A percentile compares a stretch with the other conserved stretches of the same genome.
Evolutionary conservation across 2,797 vertebrate species (phyloP).

Genomic region (Bryconaethiops microstoma): DNA sequence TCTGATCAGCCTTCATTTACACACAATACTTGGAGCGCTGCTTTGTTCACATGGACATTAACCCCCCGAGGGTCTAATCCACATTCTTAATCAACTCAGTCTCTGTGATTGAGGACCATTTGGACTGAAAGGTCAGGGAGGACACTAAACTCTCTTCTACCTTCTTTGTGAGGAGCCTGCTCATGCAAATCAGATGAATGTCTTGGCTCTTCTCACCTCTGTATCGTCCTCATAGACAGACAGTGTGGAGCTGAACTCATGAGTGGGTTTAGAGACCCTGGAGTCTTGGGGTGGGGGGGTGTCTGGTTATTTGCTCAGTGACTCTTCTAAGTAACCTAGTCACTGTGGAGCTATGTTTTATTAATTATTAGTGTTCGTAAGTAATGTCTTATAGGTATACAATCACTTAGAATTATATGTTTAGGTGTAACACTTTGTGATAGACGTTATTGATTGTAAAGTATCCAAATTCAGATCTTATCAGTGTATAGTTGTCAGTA

Average conservation of each 20-base stretch:
- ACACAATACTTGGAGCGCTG: slow-evolving; percentile 9
- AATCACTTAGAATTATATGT: too few relatives aligned
- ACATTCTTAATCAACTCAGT: slow-evolving; percentile 32
- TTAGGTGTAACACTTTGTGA: too few relatives aligned
- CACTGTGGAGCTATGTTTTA: too few relatives aligned
- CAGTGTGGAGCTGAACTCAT: neutral
- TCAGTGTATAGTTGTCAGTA: too few relatives aligned
- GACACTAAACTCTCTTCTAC: neutral
- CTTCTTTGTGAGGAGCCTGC: slow-evolving; percentile 11
- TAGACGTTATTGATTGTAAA: too few relatives aligned
- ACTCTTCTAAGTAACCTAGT: too few relatives aligned
- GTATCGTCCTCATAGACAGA: neutral
- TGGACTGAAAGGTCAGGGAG: slow-evolving; percentile 16
- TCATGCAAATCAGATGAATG: slow-evolving; percentile 19
- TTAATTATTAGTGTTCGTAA: too few relatives aligned
- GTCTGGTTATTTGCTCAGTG: too few relatives aligned
- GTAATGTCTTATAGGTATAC: too few relatives aligned
- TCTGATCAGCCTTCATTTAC: neutral
- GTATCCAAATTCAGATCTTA: too few relatives aligned
- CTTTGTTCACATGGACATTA: slow-evolving; percentile 11
- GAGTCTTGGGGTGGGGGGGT: too few relatives aligned
- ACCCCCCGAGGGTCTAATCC: neutral
- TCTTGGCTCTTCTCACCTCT: slow-evolving; percentile 1
- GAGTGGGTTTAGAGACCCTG: neutral
- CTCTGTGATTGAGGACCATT: slow-evolving; percentile 15